Evolutionary conservation across 2,113 vertebrate genomes (phyloP), one percentile per base, ranked within the genome.

Genomic region (Ceyx cyanopectus): DNA sequence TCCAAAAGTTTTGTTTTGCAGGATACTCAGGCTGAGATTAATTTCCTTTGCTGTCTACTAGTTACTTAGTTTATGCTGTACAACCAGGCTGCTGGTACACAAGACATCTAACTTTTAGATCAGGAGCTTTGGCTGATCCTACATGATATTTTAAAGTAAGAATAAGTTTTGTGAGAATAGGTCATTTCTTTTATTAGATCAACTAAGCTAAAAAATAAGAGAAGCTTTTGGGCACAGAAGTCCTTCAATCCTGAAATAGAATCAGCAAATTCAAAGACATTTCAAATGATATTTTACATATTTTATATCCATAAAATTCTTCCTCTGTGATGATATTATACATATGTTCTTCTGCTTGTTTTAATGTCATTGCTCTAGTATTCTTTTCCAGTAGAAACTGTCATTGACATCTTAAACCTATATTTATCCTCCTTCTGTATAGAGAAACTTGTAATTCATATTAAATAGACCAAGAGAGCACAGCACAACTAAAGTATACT

Each of bases 231-330:
- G n/a, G 10, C 27, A 24, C 24, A 77, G 13, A 46, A 83, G 16
- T 84, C 21, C 30, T 80, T 73, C 66, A 50, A 62, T 80, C 8
- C 51, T 89, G 75, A 87, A 89, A 90, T 29, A 92, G 82, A 91
- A 85, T 30, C 32, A 89, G 41, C 51, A 85, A 77, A 62, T 69
- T 91, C 51, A 77, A 46, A 85, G 75, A 46, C 30, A 54, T 93
- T 95, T 93, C 26, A 69, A 40, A 34, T 69, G 9, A 22, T 85
- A 94, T 94, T 77, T 93, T 87, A 45, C 41, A 14, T 83, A 29
- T 75, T 78, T 94, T 78, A 4, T 10, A 11, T 75, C 58, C 87
- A 24, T 81, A 5, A 80, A 58, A 43, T 74, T 1, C 34, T 89
- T 76, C 67, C 9, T 90, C 30, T 89, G 41, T 78, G 70, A 15